These are phyloP conservation scores for Tenodera sinensis DNA, from an alignment of 2,888 invertebrate genomes.

Conservation along the genomic window DNA sequence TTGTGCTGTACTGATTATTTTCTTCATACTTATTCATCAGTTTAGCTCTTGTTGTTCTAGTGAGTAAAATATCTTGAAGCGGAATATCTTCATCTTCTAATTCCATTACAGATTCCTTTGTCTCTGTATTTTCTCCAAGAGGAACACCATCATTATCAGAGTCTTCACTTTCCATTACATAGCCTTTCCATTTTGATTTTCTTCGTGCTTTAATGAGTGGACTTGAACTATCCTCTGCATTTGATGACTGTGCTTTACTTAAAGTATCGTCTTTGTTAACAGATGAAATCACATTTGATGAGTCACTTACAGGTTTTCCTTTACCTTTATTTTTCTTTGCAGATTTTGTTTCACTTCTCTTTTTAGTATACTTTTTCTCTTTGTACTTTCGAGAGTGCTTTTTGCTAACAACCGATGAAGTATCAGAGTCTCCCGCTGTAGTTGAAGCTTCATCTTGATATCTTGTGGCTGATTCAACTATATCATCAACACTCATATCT, in stretches of 20 bases:
- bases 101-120: not conserved
- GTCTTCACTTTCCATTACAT: constrained; percentile 7
- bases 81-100: not conserved
- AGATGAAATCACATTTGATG: not conserved
- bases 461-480: constrained; percentile 9
- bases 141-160: not conserved
- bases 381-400: not conserved
- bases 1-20: not conserved
- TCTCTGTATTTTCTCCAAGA: not conserved
- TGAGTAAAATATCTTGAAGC: not conserved
- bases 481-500: constrained; percentile 20
- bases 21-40: not conserved
- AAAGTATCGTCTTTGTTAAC: not conserved
- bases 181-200: not conserved
- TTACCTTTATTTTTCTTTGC: constrained; percentile 29
- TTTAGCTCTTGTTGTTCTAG: not conserved
- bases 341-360: not conserved
- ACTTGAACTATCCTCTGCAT: not conserved
- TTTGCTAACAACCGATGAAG: constrained; percentile 6
- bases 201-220: not conserved
- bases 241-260: not conserved
- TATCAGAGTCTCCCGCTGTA: constrained; percentile 16
- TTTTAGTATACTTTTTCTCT: not conserved
- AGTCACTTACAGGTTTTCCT: not conserved
- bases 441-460: constrained; percentile 6